phyloP scores from a whole-genome alignment of 2,113 vertebrate species.

The Semnornis frantzii region DNA sequence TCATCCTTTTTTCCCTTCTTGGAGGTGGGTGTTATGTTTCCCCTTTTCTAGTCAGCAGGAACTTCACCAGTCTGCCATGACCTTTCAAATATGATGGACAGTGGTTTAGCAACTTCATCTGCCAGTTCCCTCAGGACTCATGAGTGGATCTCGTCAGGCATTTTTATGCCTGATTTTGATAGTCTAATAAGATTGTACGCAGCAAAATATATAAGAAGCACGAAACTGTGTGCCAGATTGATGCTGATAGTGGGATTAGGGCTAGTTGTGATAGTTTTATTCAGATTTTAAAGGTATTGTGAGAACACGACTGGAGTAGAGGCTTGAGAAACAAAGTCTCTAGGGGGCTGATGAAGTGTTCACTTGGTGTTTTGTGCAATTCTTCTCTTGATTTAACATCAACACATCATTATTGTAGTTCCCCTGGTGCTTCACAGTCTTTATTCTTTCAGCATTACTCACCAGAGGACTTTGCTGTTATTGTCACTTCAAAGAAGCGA shows the following conservation, averaged over 20 bases:
- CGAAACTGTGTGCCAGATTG: not conserved
- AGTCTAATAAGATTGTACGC: not conserved
- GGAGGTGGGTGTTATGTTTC: too few relatives aligned
- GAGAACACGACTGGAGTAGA: not conserved
- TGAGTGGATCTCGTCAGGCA: too few relatives aligned
- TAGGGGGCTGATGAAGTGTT: not conserved
- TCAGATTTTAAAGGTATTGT: not conserved
- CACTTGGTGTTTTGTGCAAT: not conserved
- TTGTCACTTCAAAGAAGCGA: not conserved
- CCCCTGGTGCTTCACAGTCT: not conserved
- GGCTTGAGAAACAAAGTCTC: not conserved
- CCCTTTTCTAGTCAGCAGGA: too few relatives aligned
- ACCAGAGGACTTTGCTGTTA: not conserved
- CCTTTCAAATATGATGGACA: too few relatives aligned
- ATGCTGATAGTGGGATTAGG: not conserved
- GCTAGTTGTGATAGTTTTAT: not conserved
- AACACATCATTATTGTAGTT: fast-evolving
- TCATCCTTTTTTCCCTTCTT: too few relatives aligned
- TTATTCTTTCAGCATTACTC: not conserved
- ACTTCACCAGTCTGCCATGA: too few relatives aligned
- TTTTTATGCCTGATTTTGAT: not conserved
- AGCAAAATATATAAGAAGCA: too few relatives aligned
- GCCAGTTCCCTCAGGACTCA: too few relatives aligned
- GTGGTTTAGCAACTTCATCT: too few relatives aligned
- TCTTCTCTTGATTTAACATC: not conserved